Evolutionary conservation across 2,888 invertebrate genomes (phyloP).

Genomic region (Steinernema carpocapsae): DNA sequence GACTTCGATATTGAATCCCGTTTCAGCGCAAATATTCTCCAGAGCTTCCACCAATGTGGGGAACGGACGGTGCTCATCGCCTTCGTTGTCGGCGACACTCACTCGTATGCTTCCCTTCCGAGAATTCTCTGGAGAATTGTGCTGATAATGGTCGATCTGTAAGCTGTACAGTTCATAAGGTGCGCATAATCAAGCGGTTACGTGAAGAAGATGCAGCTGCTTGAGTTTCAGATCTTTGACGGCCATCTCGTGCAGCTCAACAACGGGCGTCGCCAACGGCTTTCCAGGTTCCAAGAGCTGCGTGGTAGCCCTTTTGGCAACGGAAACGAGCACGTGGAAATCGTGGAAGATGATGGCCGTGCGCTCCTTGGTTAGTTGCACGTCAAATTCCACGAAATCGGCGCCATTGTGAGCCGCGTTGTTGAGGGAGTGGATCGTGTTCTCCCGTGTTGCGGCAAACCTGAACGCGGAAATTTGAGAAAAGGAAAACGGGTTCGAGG

Average conservation of each 20-base stretch:
- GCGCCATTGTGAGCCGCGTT: slow-evolving; percentile 91
- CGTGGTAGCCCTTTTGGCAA: slow-evolving; percentile 46
- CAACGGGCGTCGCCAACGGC: neutral
- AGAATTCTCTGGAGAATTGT: slow-evolving; percentile 40
- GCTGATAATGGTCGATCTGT: slow-evolving; percentile 42
- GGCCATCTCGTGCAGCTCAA: slow-evolving; percentile 84
- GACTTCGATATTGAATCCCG: slow-evolving; percentile 87
- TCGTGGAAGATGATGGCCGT: slow-evolving; percentile 88
- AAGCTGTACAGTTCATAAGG: neutral
- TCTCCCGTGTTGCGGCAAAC: slow-evolving; percentile 79
- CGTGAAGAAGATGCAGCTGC: slow-evolving; percentile 81
- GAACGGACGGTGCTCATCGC: slow-evolving; percentile 76
- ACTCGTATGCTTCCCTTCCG: slow-evolving; percentile 40
- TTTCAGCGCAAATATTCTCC: slow-evolving; percentile 72
- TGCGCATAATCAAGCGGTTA: neutral
- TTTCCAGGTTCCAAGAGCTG: neutral
- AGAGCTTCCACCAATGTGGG: slow-evolving; percentile 85
- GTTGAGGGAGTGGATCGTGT: slow-evolving; percentile 91
- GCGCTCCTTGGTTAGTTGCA: slow-evolving; percentile 89
- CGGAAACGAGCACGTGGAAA: slow-evolving; percentile 85
- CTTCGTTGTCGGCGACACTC: slow-evolving; percentile 37
- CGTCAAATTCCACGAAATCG: slow-evolving; percentile 97
- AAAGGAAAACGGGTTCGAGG: neutral
- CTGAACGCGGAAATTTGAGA: slow-evolving; percentile 52
- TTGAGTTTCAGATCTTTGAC: slow-evolving; percentile 89